Evolutionary conservation across 2,888 invertebrate species (phyloP), one percentile per base, ranked within the genome.

Genomic region (Schizaphis graminum): DNA sequence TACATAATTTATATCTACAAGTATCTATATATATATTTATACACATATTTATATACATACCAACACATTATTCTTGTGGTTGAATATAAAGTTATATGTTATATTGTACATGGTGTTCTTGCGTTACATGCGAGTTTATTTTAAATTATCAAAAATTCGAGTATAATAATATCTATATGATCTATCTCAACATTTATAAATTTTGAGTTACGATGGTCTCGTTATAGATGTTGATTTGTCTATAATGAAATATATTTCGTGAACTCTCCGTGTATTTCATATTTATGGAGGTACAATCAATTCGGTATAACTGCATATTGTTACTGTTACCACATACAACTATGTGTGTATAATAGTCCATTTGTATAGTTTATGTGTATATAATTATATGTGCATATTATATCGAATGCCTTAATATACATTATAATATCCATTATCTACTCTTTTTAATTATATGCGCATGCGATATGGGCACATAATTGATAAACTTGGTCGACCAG

Each of bases 401-500:
- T 77, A 77, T 35, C 21, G 21, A 35, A 77, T 21, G 35, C 35
- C 77, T 77, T 35, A 77, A 77, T 77, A 77, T 35, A 77, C 35
- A 77, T 77, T 77, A 41, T 77, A 77, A 77, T 35, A 35, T 8
- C 35, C 77, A 41, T 35, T 77, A 35, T 77, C 77, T 21, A 77
- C 35, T 77, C 8, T 35, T 35, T 87, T 47, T 87, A 44, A 44
- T 77, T 35, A 77, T 77, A 77, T 35, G 35, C 77, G 7, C 21
- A 77, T 77, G 77, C 77, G 77, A 77, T 77, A 77, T 77, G 77
- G 77, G 77, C 21, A 77, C 8, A 35, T 77, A 77, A 77, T 77
- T 77, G 35, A 77, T 77, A 35, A 77, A 77, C 35, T 77, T 77
- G 24, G 77, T 77, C 77, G 35, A 77, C 77, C 77, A 21, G 35